Evolutionary conservation across 2,797 vertebrate species (phyloP).

Genomic region (Diglossa cyanea): DNA sequence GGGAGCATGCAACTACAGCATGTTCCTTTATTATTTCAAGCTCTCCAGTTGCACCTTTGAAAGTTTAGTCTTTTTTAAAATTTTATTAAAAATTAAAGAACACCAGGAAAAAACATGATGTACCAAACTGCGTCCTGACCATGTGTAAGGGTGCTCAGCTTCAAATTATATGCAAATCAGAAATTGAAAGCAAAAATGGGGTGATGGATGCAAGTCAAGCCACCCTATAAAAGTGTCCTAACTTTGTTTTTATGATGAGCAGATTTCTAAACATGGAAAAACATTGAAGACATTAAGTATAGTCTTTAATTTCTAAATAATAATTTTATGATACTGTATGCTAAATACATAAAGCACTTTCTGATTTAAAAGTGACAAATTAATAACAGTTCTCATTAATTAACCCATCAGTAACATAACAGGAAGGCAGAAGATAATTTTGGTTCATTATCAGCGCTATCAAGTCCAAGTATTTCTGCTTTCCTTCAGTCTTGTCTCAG

Average conservation of each 20-base stretch:
- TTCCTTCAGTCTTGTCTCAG: slow-evolving; percentile 38
- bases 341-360: neutral
- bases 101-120: neutral
- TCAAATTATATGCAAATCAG: neutral
- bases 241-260: neutral
- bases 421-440: neutral
- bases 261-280: neutral
- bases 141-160: neutral
- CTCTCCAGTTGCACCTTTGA: slow-evolving; percentile 61
- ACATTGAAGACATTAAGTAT: neutral
- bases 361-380: neutral
- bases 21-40: slow-evolving; percentile 64
- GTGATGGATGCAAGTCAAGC: neutral
- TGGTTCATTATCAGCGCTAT: neutral
- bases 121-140: neutral
- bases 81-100: slow-evolving; percentile 24
- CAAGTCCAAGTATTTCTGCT: slow-evolving; percentile 51
- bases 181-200: neutral
- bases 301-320: neutral
- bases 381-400: neutral
- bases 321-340: neutral
- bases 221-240: neutral
- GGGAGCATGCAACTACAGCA: slow-evolving; percentile 37
- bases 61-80: neutral
- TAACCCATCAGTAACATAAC: slow-evolving; percentile 10